Evolutionary conservation across 2,113 vertebrate species (phyloP).

Genomic region (Blennius ocellaris): DNA sequence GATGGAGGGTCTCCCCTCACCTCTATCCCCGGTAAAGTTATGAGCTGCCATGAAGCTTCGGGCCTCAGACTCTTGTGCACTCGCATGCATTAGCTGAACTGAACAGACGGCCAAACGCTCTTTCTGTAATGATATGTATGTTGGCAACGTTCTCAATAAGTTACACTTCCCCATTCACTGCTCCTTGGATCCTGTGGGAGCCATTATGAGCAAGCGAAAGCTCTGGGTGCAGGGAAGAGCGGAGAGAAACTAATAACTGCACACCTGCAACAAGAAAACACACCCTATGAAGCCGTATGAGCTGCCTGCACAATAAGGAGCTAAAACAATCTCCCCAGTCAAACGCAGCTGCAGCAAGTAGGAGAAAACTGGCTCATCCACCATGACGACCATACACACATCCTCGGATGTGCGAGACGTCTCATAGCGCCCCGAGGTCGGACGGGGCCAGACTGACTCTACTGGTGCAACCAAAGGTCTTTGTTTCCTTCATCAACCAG

Average conservation of each 20-base stretch:
- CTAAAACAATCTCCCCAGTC: constrained; percentile 26
- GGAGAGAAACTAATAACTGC: constrained; percentile 24
- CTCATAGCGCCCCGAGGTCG: constrained; percentile 38
- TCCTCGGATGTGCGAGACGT: constrained; percentile 27
- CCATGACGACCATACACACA: constrained; percentile 16
- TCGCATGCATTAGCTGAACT: constrained; percentile 25
- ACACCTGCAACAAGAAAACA: constrained; percentile 50
- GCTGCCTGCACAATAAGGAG: constrained; percentile 23
- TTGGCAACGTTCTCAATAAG: constrained; percentile 36
- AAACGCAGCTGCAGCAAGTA: constrained; percentile 36
- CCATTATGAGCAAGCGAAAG: constrained; percentile 24
- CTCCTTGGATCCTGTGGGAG: constrained; percentile 23
- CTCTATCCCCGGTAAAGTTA: constrained; percentile 31
- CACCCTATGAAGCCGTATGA: not conserved
- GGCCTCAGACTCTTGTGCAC: constrained; percentile 28
- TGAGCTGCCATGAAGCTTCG: constrained; percentile 24
- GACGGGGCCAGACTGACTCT: constrained; percentile 46
- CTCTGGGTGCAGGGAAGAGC: constrained; percentile 12
- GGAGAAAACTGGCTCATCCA: not conserved
- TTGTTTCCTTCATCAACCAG: constrained; percentile 53
- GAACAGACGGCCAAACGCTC: constrained; percentile 38
- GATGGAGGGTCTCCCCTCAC: no score
- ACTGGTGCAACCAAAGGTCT: constrained; percentile 27
- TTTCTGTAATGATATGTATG: constrained; percentile 38
- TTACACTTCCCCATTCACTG: constrained; percentile 19